A percentile compares a stretch with the other conserved stretches of the same genome.
Evolutionary conservation across 2,797 vertebrate genomes (phyloP).

Genomic region (Platalea minor): DNA sequence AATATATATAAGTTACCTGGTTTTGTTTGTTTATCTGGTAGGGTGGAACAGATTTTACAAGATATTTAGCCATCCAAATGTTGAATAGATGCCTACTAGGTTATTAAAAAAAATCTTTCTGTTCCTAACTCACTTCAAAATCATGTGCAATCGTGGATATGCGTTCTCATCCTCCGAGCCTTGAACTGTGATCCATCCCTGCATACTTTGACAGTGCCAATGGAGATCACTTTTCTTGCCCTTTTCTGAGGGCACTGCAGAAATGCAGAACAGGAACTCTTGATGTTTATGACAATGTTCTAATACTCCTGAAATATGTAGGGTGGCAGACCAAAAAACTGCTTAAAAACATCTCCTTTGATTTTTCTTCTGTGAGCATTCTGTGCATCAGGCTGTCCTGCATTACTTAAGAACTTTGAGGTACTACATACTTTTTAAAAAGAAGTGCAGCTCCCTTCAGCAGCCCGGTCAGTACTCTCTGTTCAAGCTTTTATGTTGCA

Average conservation of each 20-base stretch:
- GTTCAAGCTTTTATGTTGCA: background rate
- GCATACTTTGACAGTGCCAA: background rate
- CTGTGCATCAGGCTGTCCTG: background rate
- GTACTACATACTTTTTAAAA: background rate
- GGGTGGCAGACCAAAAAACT: background rate
- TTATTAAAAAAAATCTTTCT: background rate
- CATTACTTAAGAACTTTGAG: background rate
- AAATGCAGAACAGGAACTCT: background rate
- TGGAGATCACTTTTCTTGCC: background rate
- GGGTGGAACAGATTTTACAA: background rate
- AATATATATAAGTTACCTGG: background rate
- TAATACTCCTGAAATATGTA: background rate
- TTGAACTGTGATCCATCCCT: background rate
- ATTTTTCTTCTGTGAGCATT: background rate
- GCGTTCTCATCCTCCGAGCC: background rate
- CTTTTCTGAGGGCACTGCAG: background rate
- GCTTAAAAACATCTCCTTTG: background rate
- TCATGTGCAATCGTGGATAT: rapidly evolving
- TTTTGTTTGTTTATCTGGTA: background rate
- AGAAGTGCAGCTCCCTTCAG: background rate
- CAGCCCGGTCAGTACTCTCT: rapidly evolving
- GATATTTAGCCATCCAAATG: background rate
- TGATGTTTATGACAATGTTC: background rate
- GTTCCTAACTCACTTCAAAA: background rate
- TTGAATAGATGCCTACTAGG: background rate